Evolutionary conservation across 2,888 invertebrate species (phyloP).

Genomic region (Pantelozetes paolii): DNA sequence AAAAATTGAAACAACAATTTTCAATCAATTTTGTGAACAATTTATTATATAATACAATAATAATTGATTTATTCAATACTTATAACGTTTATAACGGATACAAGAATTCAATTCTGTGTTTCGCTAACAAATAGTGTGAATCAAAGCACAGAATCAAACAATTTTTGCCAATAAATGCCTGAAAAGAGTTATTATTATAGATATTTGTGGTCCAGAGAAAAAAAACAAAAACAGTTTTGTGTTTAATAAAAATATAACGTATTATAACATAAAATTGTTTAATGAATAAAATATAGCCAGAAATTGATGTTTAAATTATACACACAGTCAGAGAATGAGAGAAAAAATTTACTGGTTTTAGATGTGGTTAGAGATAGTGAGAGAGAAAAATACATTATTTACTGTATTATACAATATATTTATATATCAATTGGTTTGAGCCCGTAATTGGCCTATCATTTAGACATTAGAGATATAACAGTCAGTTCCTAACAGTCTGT

Average conservation of each 20-base stretch:
- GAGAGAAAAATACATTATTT: constrained; percentile 19
- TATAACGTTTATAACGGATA: not conserved
- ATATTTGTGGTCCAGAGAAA: too few relatives aligned
- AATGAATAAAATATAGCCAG: too few relatives aligned
- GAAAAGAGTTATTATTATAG: too few relatives aligned
- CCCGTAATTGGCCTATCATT: constrained; percentile 4
- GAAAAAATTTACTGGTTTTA: not conserved
- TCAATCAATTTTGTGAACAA: constrained; percentile 3
- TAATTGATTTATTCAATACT: constrained; percentile 4
- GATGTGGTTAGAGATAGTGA: not conserved
- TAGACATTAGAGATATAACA: not conserved
- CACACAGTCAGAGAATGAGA: not conserved
- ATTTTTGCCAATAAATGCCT: too few relatives aligned
- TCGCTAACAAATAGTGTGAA: not conserved
- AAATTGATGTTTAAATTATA: not conserved
- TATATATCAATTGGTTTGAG: not conserved
- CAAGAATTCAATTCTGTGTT: constrained; percentile 13
- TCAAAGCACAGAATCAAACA: not conserved
- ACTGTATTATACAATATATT: constrained; percentile 16
- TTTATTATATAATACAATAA: constrained; percentile 2
- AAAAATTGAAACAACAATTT: not conserved
- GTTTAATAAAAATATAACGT: too few relatives aligned
- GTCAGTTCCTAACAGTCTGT: not conserved
- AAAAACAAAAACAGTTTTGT: too few relatives aligned
- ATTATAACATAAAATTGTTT: too few relatives aligned